Percentiles rank a stretch among this genome's conserved stretches.
These are phyloP conservation scores for Xenopus petersii DNA, from an alignment of 2,797 vertebrate genomes.

Conservation along the genomic window DNA sequence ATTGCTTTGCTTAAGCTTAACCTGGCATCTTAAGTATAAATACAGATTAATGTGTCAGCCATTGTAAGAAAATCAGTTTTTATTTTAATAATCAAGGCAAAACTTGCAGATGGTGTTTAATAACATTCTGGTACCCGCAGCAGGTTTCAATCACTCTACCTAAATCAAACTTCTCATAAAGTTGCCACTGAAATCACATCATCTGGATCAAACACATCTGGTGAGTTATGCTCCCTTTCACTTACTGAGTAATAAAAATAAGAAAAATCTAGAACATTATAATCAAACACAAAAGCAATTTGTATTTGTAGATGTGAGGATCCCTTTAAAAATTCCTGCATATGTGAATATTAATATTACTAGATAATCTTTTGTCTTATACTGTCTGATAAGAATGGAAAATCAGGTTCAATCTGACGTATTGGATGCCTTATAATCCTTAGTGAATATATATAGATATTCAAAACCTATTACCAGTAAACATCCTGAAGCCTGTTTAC, in stretches of 20 bases:
- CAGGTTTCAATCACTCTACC: slow-evolving; percentile 64
- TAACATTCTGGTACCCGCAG: slow-evolving; percentile 60
- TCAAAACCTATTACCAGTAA: too few species aligned
- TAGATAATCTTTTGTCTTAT: too few species aligned
- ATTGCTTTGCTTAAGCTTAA: not conserved
- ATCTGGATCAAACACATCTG: slow-evolving; percentile 66
- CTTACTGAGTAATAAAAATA: slow-evolving; percentile 55
- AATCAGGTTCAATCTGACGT: too few species aligned
- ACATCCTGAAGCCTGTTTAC: too few species aligned
- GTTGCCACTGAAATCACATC: slow-evolving; percentile 63
- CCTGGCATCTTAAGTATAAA: slow-evolving; percentile 5
- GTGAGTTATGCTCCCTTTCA: slow-evolving; percentile 53
- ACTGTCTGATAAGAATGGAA: too few species aligned
- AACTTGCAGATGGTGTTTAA: slow-evolving; percentile 66
- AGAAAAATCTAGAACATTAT: slow-evolving; percentile 1
- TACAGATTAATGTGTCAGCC: slow-evolving; percentile 57
- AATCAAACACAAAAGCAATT: too few species aligned
- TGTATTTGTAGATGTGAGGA: too few species aligned
- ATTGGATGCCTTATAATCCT: too few species aligned
- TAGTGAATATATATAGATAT: too few species aligned
- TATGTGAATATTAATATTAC: too few species aligned
- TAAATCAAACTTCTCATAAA: slow-evolving; percentile 71
- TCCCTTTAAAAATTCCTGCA: too few species aligned
- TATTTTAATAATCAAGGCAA: slow-evolving; percentile 66
- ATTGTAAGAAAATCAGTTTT: slow-evolving; percentile 56